Conservation (phyloP, 64 coral and sea anemone species). For the Montipora sp. region DNA sequence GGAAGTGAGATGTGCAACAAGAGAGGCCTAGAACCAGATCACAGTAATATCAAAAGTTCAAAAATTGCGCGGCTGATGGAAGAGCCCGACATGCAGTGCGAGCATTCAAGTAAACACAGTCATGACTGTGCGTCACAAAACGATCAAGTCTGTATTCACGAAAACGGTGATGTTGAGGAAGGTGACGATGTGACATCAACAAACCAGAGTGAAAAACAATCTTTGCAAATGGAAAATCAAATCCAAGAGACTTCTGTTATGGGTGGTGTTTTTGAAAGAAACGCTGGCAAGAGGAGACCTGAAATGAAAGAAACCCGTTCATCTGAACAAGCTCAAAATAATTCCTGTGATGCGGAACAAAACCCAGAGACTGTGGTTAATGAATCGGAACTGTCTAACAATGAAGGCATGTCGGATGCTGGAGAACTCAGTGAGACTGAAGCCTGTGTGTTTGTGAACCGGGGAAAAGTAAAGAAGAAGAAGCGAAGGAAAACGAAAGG, state of each 20-base stretch:
- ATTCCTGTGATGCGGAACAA: neutral
- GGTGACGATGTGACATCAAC: neutral
- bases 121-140: conserved; percentile 33
- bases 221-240: neutral
- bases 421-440: conserved; percentile 90
- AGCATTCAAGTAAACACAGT: conserved; percentile 75
- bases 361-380: conserved; percentile 14
- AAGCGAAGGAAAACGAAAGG: conserved; percentile 74
- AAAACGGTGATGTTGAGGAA: neutral
- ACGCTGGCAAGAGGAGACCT: neutral
- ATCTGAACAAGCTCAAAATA: neutral
- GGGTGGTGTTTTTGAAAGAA: neutral
- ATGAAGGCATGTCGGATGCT: conserved; percentile 95
- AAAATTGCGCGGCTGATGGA: conserved; percentile 79
- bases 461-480: conserved; percentile 78
- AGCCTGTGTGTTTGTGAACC: conserved; percentile 28
- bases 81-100: conserved; percentile 88
- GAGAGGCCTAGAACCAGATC: conserved; percentile 60
- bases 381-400: conserved; percentile 86
- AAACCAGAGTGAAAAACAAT: neutral
- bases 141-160: conserved; percentile 31
- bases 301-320: conserved; percentile 1
- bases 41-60: conserved; percentile 91
- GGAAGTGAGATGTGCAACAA: conserved; percentile 1
- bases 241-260: neutral